phyloP scores from a whole-genome alignment of 2,888 invertebrate species.

The Brachycybe producta region DNA sequence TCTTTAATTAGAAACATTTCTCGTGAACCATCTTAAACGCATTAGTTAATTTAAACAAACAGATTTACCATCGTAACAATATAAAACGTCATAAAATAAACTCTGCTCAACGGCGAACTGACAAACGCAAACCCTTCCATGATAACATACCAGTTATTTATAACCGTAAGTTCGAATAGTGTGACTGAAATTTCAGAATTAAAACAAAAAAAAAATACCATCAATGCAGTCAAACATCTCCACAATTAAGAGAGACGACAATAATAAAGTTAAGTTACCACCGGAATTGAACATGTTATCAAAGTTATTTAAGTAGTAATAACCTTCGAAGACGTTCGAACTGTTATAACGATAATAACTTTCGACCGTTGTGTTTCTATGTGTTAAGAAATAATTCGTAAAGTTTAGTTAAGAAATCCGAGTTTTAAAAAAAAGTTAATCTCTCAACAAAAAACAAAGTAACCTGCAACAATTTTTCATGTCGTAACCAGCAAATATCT shows the following conservation, averaged over 20 bases:
- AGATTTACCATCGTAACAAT: constrained; percentile 62
- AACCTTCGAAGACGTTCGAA: constrained; percentile 46
- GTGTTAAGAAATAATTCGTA: not conserved
- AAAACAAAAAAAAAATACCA: no score
- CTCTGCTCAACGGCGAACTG: constrained; percentile 51
- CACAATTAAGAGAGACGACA: no score
- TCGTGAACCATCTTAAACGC: not conserved
- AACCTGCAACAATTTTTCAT: constrained; percentile 71
- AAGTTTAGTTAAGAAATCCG: not conserved
- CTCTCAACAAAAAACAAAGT: constrained; percentile 31
- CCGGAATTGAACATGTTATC: constrained; percentile 60
- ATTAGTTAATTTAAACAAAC: not conserved
- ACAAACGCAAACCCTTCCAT: constrained; percentile 54
- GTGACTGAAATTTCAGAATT: constrained; percentile 46
- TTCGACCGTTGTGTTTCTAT: constrained; percentile 68
- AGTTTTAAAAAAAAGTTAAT: not conserved
- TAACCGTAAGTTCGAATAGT: constrained; percentile 75
- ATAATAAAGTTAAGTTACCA: constrained; percentile 29
- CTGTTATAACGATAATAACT: constrained; percentile 63
- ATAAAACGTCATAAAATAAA: constrained; percentile 83
- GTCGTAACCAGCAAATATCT: constrained; percentile 59
- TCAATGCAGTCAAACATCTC: no score
- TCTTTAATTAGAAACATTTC: no score
- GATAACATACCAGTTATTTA: constrained; percentile 77
- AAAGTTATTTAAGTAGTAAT: constrained; percentile 77